Evolutionary conservation across 2,797 vertebrate species (phyloP), one percentile per base, ranked within the genome.

Genomic region (Cynodonichthys magdalenae): DNA sequence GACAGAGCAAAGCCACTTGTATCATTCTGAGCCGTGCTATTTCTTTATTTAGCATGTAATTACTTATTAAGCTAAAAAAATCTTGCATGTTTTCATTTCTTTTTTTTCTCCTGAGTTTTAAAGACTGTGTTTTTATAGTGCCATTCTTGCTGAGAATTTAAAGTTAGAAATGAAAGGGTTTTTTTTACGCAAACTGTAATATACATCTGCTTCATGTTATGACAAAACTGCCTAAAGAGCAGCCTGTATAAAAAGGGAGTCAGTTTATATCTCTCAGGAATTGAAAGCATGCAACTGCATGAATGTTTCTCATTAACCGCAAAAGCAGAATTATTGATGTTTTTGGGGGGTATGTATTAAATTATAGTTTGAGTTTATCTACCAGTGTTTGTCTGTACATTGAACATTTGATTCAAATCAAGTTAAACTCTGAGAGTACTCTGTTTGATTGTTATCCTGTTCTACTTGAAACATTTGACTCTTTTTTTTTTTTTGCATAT

Each of bases 171-270:
- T 53, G 65, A 56, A 66, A 85, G 79, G 70, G 7, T 45, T 45
- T 45, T 44, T 45, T 45, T 17, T 67, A 52, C 34, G 41, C 44
- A 61, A 68, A 58, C 53, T 64, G 15, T 24, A 69, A 56, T 66
- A 69, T 66, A 71, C 88, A 88, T 91, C 83, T 90, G 88, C 72
- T 84, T 86, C 59, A 69, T 78, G 85, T 89, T 89, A 87, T 77
- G 80, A 86, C 79, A 81, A 48, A 71, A 71, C 44, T 66, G 76
- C 77, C 74, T 67, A 60, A 77, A 79, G 76, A 56, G 59, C 58
- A 71, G 66, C 75, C 75, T 79, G 76, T 74, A 71, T 69, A 79
- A 65, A 34, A 80, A 77, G 55, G 69, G 65, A 63, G 66, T 42
- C 75, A 66, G 74, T 77, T 87, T 71, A 71, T 74, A 83, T 73